Conservation (phyloP, 2,797 vertebrate species). For the Tokudaia muenninki region DNA sequence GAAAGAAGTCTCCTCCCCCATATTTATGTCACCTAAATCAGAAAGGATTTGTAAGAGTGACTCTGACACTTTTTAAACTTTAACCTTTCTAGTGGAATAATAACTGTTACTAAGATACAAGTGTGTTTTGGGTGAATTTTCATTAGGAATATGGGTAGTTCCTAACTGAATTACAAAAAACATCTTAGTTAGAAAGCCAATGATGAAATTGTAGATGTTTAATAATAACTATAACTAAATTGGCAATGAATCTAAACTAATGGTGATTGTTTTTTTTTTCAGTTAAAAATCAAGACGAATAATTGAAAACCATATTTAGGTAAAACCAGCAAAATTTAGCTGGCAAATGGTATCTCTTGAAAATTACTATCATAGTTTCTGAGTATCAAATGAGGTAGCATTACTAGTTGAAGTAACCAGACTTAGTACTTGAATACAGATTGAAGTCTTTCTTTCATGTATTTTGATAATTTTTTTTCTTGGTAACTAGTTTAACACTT, state of each 20-base stretch:
- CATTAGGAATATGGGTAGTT: slow-evolving; percentile 29
- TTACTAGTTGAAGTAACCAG: slow-evolving; percentile 21
- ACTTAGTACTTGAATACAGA: slow-evolving; percentile 31
- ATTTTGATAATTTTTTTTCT: slow-evolving; percentile 54
- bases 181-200: slow-evolving; percentile 56
- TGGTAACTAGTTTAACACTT: slow-evolving; percentile 12
- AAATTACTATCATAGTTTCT: slow-evolving; percentile 38
- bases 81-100: not conserved
- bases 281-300: slow-evolving; percentile 62
- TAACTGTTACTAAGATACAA: slow-evolving; percentile 22
- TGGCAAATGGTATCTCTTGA: not conserved
- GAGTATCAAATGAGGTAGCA: not conserved
- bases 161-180: slow-evolving; percentile 33
- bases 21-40: not conserved
- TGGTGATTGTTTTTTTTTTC: slow-evolving; percentile 10
- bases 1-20: not conserved
- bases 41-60: not conserved
- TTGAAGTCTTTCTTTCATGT: not conserved
- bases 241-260: slow-evolving; percentile 31
- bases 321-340: slow-evolving; percentile 11
- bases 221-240: slow-evolving; percentile 52
- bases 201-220: slow-evolving; percentile 7
- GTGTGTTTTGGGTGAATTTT: slow-evolving; percentile 43
- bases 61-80: slow-evolving; percentile 30
- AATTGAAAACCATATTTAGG: slow-evolving; percentile 30